Evolutionary conservation across 2,113 vertebrate species (phyloP), one percentile per base, ranked within the genome.

Genomic region (Istiophorus platypterus): DNA sequence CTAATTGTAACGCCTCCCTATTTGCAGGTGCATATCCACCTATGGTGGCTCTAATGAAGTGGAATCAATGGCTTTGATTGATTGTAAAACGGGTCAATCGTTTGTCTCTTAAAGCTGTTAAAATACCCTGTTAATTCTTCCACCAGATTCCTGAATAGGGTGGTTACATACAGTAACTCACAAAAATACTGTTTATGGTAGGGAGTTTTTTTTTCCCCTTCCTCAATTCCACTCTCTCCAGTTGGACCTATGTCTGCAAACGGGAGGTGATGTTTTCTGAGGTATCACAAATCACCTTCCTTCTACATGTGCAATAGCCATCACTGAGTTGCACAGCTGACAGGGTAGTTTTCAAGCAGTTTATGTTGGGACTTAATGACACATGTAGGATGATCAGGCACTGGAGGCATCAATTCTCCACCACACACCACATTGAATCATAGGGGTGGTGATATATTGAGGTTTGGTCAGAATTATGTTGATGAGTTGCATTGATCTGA

Each of bases 311-410:
- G 47, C 11, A 0, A 18, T 78, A 24, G 22, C 59, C 69, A 39
- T 81, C 58, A 61, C 29, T 54, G 15, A 54, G 39, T 63, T 24
- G 47, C 17, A 41, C 7, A 77, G 61, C 59, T 80, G 75, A 77
- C 34, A 51, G 18, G 42, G 45, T 57, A 34, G 20, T 31, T 29
- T 31, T 64, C 13, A 15, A 63, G 67, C 63, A 68, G 37, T 84
- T 79, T 76, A 78, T 58, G 68, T 67, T 72, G 47, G 58, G 18
- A 61, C 71, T 54, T 27, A 18, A 34, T 63, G 56, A 56, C 62
- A 49, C 27, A 72, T 18, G 63, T 22, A 7, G 26, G 64, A 39
- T 69, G 41, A 77, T 37, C 5, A 18, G 29, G 31, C 39, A 41
- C 62, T 67, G 24, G 59, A 24, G 64, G 61, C 66, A 41, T 64